A percentile compares a stretch with the other conserved stretches of the same genome.
These are phyloP conservation scores for cattle (Bos taurus) DNA, from an alignment of 2,113 vertebrate genomes.

Conservation along the genomic window DNA sequence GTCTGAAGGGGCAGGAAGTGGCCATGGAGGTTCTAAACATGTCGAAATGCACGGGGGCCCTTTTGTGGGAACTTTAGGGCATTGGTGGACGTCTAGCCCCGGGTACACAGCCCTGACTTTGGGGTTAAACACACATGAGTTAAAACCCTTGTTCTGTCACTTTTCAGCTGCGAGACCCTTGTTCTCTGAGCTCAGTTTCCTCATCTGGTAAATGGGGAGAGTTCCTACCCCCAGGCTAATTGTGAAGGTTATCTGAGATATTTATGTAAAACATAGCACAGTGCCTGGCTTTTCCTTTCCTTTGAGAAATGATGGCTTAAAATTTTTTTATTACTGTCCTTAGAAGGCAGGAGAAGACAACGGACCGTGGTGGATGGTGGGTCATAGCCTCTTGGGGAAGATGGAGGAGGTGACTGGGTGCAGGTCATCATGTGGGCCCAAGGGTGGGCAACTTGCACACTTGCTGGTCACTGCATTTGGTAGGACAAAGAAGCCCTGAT, in stretches of 20 bases:
- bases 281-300: neutral
- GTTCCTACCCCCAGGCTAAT: too few species aligned
- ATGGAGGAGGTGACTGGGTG: neutral
- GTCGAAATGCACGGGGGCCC: accelerated
- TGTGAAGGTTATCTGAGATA: neutral
- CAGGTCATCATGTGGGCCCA: neutral
- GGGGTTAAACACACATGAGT: neutral
- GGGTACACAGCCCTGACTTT: neutral
- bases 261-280: neutral
- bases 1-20: neutral
- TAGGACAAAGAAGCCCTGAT: neutral
- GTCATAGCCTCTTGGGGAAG: neutral
- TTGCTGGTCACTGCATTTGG: neutral
- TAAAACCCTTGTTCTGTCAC: neutral
- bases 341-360: neutral
- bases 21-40: neutral
- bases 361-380: neutral
- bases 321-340: neutral
- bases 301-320: neutral
- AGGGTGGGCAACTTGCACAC: neutral
- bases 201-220: neutral
- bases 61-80: neutral
- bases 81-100: accelerated
- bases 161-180: neutral
- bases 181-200: neutral